These are phyloP conservation scores for Dasyornis broadbenti DNA, from an alignment of 2,113 vertebrate genomes.

Conservation along the genomic window DNA sequence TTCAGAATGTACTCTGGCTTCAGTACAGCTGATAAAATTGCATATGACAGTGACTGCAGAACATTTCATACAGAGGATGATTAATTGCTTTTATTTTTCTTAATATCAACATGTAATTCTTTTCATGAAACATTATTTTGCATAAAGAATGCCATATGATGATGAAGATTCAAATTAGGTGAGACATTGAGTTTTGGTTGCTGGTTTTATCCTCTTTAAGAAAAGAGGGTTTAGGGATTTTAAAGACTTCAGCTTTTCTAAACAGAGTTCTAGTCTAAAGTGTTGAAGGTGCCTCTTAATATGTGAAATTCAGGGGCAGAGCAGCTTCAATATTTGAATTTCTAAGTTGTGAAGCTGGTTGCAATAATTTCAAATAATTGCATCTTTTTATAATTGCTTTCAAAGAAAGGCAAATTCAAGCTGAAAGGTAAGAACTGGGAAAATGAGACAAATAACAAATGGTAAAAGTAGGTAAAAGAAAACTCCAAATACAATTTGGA, in stretches of 20 bases:
- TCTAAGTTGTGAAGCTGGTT: background rate
- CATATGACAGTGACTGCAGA: slow-evolving; percentile 15
- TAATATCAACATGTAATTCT: background rate
- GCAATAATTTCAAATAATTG: background rate
- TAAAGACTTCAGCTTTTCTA: background rate
- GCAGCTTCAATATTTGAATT: background rate
- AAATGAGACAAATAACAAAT: background rate
- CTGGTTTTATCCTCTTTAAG: background rate
- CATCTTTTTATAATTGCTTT: background rate
- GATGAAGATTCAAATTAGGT: slow-evolving; percentile 22
- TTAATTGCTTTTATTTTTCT: slow-evolving; percentile 45
- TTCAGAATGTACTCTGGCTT: slow-evolving; percentile 1
- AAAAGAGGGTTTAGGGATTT: background rate
- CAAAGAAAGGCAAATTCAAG: background rate
- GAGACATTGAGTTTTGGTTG: background rate
- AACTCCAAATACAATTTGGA: background rate
- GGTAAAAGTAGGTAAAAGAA: background rate
- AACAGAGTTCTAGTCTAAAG: background rate
- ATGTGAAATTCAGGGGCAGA: background rate
- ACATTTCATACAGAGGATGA: slow-evolving; percentile 9
- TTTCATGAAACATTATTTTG: background rate
- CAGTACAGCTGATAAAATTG: slow-evolving; percentile 20
- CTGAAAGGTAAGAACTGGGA: background rate
- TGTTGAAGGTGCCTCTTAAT: background rate
- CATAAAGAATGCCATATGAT: background rate